These are phyloP conservation scores for Laticauda laticaudata DNA, from an alignment of 2,113 vertebrate genomes.

Conservation along the genomic window DNA sequence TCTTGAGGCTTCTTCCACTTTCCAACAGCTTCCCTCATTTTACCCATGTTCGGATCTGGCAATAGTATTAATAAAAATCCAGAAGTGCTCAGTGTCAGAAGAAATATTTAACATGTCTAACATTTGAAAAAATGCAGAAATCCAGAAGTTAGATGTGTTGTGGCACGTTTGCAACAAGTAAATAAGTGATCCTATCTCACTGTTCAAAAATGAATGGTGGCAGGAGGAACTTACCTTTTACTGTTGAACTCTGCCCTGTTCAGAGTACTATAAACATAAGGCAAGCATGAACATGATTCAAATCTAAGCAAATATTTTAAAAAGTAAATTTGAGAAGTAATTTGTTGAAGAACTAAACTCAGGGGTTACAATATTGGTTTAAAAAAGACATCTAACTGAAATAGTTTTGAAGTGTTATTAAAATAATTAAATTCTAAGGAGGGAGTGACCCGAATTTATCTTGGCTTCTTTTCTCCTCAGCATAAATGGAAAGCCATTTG, in stretches of 20 bases:
- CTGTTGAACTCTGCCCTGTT: slow-evolving; percentile 13
- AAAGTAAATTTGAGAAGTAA: not conserved
- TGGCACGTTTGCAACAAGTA: not conserved
- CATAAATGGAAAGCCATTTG: not conserved
- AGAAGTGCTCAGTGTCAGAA: not conserved
- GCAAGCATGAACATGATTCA: not conserved
- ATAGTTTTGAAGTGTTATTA: not conserved
- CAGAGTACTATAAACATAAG: not conserved
- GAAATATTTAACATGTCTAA: not conserved
- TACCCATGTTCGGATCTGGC: not conserved
- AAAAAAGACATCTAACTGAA: not conserved
- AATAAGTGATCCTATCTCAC: not conserved
- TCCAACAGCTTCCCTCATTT: too few relatives aligned
- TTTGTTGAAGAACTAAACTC: slow-evolving; percentile 29
- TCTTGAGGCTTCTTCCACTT: not conserved
- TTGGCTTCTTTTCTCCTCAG: not conserved
- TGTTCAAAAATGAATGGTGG: not conserved
- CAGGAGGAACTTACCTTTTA: not conserved
- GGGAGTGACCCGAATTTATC: not conserved
- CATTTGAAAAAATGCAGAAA: not conserved
- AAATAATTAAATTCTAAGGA: not conserved
- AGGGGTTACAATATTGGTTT: slow-evolving; percentile 20
- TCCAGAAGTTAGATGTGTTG: not conserved
- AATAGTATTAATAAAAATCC: not conserved
- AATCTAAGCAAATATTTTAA: slow-evolving; percentile 10